Base-by-base conservation (phyloP, 2,113 vertebrate genomes). In the Ornithorhynchus anatinus region DNA sequence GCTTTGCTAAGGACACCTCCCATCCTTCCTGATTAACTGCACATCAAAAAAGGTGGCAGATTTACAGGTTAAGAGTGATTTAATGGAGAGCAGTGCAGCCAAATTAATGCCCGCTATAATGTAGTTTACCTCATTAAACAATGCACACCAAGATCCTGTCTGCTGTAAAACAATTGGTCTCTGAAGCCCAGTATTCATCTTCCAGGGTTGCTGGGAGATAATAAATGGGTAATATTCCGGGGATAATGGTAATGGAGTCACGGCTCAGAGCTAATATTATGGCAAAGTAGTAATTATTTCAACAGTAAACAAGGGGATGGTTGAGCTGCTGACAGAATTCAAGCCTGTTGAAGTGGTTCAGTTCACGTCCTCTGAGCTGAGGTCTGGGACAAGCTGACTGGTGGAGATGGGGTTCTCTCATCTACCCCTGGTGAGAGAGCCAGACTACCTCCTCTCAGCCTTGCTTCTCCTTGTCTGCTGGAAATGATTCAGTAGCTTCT, bases 201-300 rank as follows among this genome's bases (percentile, higher is more conserved):
- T 93, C 80, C 92, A 89, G 89, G 91, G 88, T 89, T 92, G 86
- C 92, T 88, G 88, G 87, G 91, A 93, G 89, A 91, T 92, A 94
- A 94, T 93, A 94, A 92, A 94, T 91, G 89, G 92, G 90, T 92
- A 93, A 94, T 94, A 94, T 93, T 89, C 90, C 77, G 4, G 89
- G 14, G 86, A 92, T 92, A 92, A 93, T 91, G 90, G 90, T 91
- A 91, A 94, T 91, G 87, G 91, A 92, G 92, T 93, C 92, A 92
- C 72, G 87, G 93, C 89, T 93, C 92, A 92, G 90, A 94, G 92
- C 92, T 93, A 94, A 94, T 93, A 93, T 94, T 93, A 93, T 94
- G 91, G 92, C 89, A 91, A 92, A 93, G 89, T 85, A 88, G 93
- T 93, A 92, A 94, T 93, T 92, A 94, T 93, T 93, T 93, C 91